Base-by-base conservation (phyloP, 2,113 vertebrate species). In the Chauna torquata region DNA sequence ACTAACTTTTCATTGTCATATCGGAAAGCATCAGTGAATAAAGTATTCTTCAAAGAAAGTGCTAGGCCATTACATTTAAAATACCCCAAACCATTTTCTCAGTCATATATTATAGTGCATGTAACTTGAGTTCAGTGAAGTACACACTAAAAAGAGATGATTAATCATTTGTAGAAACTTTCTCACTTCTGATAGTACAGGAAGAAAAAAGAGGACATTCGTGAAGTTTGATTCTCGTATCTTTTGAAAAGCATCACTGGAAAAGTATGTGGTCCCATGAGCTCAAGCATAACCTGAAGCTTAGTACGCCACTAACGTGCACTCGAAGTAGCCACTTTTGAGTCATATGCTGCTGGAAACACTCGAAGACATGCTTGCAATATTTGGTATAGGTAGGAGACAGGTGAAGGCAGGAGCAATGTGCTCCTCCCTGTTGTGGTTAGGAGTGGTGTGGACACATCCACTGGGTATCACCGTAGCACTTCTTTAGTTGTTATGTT, bases 371-470 rank as follows among this genome's bases (percentile, higher is more conserved):
- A 49, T 24, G 36, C 38, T 64, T 72, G 19, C 15, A 47, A 0
- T 1, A 62, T 12, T 42, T 55, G 36, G 16, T 70, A 54, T 5
- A 40, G 38, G 11, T 0, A 75, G 54, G 28, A 79, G 28, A 62
- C 11, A 64, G 59, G 9, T 78, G 70, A 62, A 68, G 24, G 58
- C 28, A 87, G 36, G 12, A 69, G 45, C 0, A 10, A 4, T 0
- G 6, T 27, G 11, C n/a, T 81, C 34, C 50, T 70, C 40, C 30
- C 49, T 86, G 4, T 6, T 0, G 0, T 15, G 20, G 34, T 34
- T 66, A 79, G 45, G 18, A 70, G 13, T 0, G 0, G 15, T 17
- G 23, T 25, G 25, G 74, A 52, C 14, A 74, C 28, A 93, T n/a
- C 20, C n/a, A 55, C 38, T 1, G 1, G 0, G 3, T 23, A 22